Evolutionary conservation across 2,797 vertebrate genomes (phyloP), one percentile per base, ranked within the genome.

Genomic region (Gallirallus australis): DNA sequence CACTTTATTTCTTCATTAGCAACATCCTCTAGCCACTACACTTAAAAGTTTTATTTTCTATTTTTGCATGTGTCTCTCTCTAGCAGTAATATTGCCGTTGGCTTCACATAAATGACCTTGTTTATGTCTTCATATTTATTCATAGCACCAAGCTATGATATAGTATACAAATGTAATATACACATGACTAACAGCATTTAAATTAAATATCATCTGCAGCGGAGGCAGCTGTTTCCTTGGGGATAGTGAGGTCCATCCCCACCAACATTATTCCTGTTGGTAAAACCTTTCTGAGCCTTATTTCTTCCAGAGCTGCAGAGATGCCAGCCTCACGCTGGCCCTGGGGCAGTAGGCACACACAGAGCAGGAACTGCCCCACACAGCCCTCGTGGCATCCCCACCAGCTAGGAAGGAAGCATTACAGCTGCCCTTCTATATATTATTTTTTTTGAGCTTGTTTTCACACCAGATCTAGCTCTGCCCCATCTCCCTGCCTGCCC

Each of bases 41-140:
- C 40, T 84, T 94, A 69, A 64, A 95, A 70, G 45, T 78, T 86
- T 90, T 93, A 30, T 86, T 90, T 93, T 94, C 64, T 86, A 6
- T 66, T 93, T 95, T 80, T 63, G 48, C 28, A 19, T 69, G 63
- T 82, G 65, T 45, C 61, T 94, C 91, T 91, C 85, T 85, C 47
- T 61, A 72, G 86, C 76, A 90, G 52, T 48, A 88, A 77, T 90
- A 82, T 52, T 91, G 54, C 75, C 93, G 75, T 78, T 93, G 81
- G 83, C 47, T 92, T 94, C 88, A 65, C 60, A 57, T 73, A 94
- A 96, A 94, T 90, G 91, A 92, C 90, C 92, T 93, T 95, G 88
- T 84, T 97, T 96, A 95, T 97, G 75, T 86, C 81, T 96, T 95
- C 88, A 82, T 94, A 80, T 90, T 90, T 96, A 96, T 95, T 94